Conservation (phyloP, 2,797 vertebrate genomes). For the Crax fasciolata region DNA sequence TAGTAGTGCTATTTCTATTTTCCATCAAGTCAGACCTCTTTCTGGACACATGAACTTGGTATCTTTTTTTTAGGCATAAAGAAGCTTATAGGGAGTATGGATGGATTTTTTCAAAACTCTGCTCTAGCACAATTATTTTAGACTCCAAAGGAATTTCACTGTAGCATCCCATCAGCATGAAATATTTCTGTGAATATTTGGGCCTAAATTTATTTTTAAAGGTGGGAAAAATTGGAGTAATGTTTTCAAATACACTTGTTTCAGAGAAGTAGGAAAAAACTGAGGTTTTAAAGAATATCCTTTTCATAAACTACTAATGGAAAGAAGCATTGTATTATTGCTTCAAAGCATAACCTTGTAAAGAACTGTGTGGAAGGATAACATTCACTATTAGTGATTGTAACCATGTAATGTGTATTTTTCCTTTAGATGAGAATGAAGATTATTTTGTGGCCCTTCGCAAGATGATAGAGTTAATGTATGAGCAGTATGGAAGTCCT, state of each 20-base stretch:
- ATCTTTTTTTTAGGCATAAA: background rate
- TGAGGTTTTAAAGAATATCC: background rate
- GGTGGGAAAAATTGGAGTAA: background rate
- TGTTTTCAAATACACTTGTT: background rate
- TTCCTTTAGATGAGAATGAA: slow-evolving; percentile 91
- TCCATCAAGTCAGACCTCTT: background rate
- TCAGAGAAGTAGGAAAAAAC: background rate
- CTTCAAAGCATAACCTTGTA: background rate
- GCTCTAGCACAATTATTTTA: background rate
- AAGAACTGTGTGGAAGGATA: background rate
- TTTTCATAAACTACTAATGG: background rate
- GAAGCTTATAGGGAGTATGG: background rate
- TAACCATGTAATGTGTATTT: background rate
- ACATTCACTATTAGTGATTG: background rate
- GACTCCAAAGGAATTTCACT: background rate
- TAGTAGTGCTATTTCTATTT: background rate
- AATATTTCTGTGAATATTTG: background rate
- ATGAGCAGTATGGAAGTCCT: slow-evolving; percentile 86
- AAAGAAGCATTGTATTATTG: background rate
- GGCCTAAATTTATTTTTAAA: background rate
- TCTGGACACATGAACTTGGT: background rate
- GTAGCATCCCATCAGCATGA: background rate
- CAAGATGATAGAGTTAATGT: slow-evolving; percentile 94
- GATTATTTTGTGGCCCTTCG: slow-evolving; percentile 91
- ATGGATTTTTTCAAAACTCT: background rate